Percentiles rank a stretch among this genome's conserved stretches.
Conservation (phyloP, 1,140 invertebrate genomes). For the Ladona fulva region DNA sequence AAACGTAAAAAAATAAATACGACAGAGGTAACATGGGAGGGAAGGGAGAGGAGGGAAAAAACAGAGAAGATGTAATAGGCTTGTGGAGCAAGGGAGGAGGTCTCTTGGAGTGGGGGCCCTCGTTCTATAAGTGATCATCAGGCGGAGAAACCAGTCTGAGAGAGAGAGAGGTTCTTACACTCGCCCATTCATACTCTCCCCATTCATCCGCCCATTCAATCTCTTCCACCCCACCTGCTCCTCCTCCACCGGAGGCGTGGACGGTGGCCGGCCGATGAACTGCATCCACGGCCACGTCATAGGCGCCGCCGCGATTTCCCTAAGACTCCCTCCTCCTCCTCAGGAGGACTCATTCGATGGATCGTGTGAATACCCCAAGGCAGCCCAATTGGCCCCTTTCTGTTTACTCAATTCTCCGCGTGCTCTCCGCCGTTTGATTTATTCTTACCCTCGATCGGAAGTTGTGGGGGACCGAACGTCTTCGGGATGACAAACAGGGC, state of each 20-base stretch:
- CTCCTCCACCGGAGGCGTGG: neutral
- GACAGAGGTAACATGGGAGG: neutral
- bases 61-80: no score
- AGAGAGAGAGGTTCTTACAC: neutral
- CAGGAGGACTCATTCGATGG: neutral
- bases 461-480: no score
- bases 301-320: neutral
- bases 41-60: neutral
- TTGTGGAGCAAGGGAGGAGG: no score
- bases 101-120: neutral
- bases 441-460: no score
- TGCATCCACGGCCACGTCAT: neutral
- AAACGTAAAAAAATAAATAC: neutral
- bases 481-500: no score
- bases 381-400: neutral
- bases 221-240: neutral
- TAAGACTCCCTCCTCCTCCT: neutral
- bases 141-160: neutral
- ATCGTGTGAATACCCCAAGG: neutral
- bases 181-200: neutral
- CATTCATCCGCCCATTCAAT: neutral
- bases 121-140: slow-evolving; percentile 5
- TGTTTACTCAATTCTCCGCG: no score
- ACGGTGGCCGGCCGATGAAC: neutral
- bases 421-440: no score